Evolutionary conservation across 2,113 vertebrate species (phyloP), one percentile per base, ranked within the genome.

Genomic region (Ammodytes marinus): DNA sequence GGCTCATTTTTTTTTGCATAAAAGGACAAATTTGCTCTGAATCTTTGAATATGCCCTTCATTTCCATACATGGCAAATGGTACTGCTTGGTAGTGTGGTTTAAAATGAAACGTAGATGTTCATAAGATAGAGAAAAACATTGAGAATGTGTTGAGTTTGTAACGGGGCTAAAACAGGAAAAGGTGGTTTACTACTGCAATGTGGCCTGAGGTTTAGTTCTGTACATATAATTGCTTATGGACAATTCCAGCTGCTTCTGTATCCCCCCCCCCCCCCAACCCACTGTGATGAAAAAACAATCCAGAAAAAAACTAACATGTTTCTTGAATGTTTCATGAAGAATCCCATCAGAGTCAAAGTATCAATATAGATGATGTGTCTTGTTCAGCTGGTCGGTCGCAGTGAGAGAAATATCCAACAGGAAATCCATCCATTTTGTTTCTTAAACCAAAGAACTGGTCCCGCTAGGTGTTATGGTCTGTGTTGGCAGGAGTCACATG

Each of bases 311-410:
- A 68, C 15, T 19, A 47, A 45, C 45, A 19, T 59, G 53, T 46
- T 42, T 11, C 17, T 76, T 82, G 47, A 50, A 77, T 53, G 47
- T 42, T 69, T 43, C 5, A 65, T 17, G 52, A 14, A 69, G 15
- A 53, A 57, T 45, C 47, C 80, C 15, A 82, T 1, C 27, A 60
- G 50, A 80, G 15, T 54, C 17, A 55, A 39, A 50, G 53, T 39
- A 40, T 35, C 49, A 15, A 53, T 65, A 35, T 52, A 67, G 55
- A 53, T 69, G 40, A 60, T 8, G 27, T 55, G 27, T 55, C n/a
- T 74, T 60, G 15, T 69, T 70, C 53, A 72, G 46, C n/a, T 37
- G 43, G 27, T 52, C 65, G 49, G 14, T 54, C 2, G 0, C 4
- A 57, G 43, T 39, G 6, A 13, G 27, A 9, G 39, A 65, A 63